A percentile compares a stretch with the other conserved stretches of the same genome.
Evolutionary conservation across 2,888 invertebrate species (phyloP).

Genomic region (Adineta ricciae): DNA sequence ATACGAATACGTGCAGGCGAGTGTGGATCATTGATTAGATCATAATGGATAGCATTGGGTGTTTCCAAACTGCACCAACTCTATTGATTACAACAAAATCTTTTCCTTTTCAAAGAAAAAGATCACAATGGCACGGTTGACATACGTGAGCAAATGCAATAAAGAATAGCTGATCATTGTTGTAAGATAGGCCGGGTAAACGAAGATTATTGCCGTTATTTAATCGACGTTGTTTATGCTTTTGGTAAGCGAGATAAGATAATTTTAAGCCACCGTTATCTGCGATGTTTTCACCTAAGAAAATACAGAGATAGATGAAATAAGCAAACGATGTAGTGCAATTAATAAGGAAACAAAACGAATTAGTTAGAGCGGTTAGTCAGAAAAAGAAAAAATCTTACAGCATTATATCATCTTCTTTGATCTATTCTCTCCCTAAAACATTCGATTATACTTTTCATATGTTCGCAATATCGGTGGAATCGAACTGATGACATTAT

Average conservation of each 20-base stretch:
- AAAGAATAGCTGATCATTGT: conserved; percentile 49
- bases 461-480: too few species aligned
- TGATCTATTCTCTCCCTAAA: too few species aligned
- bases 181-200: conserved; percentile 24
- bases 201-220: conserved; percentile 38
- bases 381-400: too few species aligned
- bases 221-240: conserved; percentile 38
- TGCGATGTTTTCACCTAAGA: conserved; percentile 47
- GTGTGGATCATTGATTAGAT: conserved; percentile 29
- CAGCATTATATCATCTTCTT: too few species aligned
- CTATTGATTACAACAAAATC: conserved; percentile 7
- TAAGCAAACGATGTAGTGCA: neutral
- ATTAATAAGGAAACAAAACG: neutral
- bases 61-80: conserved; percentile 30
- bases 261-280: conserved; percentile 49
- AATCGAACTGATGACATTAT: too few species aligned
- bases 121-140: neutral
- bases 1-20: conserved; percentile 27
- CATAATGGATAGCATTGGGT: conserved; percentile 23
- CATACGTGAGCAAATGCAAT: conserved; percentile 46
- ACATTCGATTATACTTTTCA: neutral
- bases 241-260: conserved; percentile 40
- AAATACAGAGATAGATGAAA: neutral
- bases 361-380: too few species aligned
- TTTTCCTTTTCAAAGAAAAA: neutral